Evolutionary conservation across 2,888 invertebrate genomes (phyloP).

Genomic region (Penaeus monodon): DNA sequence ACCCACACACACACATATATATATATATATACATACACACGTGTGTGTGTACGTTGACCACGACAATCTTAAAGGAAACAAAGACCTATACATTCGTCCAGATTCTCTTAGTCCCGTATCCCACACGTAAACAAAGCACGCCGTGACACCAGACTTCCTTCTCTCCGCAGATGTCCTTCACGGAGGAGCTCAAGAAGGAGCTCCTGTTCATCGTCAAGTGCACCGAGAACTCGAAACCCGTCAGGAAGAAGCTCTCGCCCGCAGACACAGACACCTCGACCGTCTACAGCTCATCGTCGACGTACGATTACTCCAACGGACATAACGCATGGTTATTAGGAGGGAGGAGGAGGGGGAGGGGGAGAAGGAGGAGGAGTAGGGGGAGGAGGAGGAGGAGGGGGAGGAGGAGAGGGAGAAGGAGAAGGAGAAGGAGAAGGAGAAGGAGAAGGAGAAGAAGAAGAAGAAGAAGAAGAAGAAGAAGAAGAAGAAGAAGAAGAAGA

Average conservation of each 20-base stretch:
- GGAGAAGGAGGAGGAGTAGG: not conserved
- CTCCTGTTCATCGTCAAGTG: conserved; percentile 60
- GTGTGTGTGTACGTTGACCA: not conserved
- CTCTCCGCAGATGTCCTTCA: conserved; percentile 53
- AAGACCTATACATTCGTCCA: too few relatives aligned
- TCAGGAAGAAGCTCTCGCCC: conserved; percentile 46
- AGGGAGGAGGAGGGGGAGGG: not conserved
- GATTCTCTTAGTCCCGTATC: too few relatives aligned
- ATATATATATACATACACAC: conserved; percentile 8
- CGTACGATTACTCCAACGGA: conserved; percentile 36
- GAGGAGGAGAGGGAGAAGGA: not conserved
- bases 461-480: not conserved
- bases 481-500: not conserved
- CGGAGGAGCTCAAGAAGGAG: conserved; percentile 57
- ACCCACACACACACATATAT: not conserved
- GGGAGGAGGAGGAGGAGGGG: not conserved
- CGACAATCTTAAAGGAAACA: too few relatives aligned
- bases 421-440: too few relatives aligned
- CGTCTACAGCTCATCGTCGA: conserved; percentile 42
- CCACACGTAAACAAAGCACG: too few relatives aligned
- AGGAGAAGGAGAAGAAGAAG: too few relatives aligned
- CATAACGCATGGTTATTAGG: not conserved
- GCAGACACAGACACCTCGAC: conserved; percentile 42
- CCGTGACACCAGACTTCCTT: too few relatives aligned
- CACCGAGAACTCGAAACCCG: conserved; percentile 54